Percentiles rank a stretch among this genome's conserved stretches.
Evolutionary conservation across 2,797 vertebrate species (phyloP).

Genomic region (Artibeus jamaicensis): DNA sequence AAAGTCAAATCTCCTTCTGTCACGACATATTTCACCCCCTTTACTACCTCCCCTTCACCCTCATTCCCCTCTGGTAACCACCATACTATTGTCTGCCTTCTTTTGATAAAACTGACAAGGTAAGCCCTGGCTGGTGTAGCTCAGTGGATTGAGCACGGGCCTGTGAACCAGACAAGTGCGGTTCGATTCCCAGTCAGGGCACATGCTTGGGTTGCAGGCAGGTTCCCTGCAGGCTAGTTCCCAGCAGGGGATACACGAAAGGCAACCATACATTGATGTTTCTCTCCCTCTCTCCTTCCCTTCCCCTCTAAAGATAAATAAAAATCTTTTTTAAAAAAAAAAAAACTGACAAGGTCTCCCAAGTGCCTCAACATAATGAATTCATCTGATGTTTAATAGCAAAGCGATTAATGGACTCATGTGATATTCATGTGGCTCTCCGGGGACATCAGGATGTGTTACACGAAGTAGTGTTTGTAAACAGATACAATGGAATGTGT

Average conservation of each 20-base stretch:
- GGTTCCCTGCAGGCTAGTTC: no score
- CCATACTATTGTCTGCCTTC: background rate
- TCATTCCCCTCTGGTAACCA: background rate
- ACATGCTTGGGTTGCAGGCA: no score
- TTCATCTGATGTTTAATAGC: constrained; percentile 77
- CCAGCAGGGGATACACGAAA: no score
- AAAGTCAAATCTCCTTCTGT: background rate
- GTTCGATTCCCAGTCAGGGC: no score
- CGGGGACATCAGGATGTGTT: constrained; percentile 53
- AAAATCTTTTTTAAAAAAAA: no score
- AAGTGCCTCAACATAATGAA: constrained; percentile 72
- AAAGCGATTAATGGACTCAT: constrained; percentile 76
- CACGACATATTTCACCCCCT: background rate
- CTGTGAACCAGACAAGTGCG: no score
- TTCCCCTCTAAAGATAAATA: no score
- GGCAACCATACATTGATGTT: no score
- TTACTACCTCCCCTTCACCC: background rate
- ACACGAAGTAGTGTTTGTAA: constrained; percentile 69
- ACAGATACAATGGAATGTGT: constrained; percentile 32
- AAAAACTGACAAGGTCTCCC: constrained; percentile 44
- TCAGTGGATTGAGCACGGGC: no score
- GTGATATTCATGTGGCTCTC: constrained; percentile 67
- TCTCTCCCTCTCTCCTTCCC: no score
- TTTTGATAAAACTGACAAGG: constrained; percentile 70
- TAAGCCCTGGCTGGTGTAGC: no score